Base-by-base conservation (phyloP, 2,888 invertebrate genomes). In the Polydrusus tereticollis region DNA sequence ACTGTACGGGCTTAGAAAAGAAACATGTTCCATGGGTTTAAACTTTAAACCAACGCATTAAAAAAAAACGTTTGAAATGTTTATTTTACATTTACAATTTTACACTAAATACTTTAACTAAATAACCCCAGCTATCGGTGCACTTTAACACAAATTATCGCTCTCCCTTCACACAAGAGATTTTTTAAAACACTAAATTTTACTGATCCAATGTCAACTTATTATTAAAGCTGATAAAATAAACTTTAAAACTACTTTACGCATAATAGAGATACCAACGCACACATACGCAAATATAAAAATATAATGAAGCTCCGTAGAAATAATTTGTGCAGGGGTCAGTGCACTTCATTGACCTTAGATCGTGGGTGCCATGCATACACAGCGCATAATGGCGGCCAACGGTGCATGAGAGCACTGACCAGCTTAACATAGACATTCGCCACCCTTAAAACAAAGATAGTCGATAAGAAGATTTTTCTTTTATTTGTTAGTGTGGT, bases 301-400 rank as follows among this genome's bases (percentile, higher is more conserved):
- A 60, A 43, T 62, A 69, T 62, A 69, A 62, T 62, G 55, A 62
- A 69, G 69, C 23, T n/a, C n/a, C 55, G 26, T 52, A 52, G 62
- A 62, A 68, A 36, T 57, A 57, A 72, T 69, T 50, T 55, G 73
- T 38, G 38, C 72, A 50, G 38, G 66, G 75, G 72, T 75, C 75
- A 70, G 69, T 73, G 72, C 70, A 72, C 75, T 57, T 16, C 33
- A 29, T 14, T 73, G 75, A 75, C 75, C 75, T 75, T 69, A 72
- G 52, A 69, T 65, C 70, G 75, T 75, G 72, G 75, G 75, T 75
- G 72, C 70, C 68, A 23, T 60, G 68, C 69, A 69, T 65, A 60
- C 64, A 50, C 60, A 41, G 41, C 41, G 41, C 26, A 59, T 59
- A 59, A 59, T 59, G 21, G 26, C 38, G 41, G 43, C 21, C 62